These are phyloP conservation scores for Lepisosteus osseus DNA, from an alignment of 2,113 vertebrate species.

Conservation along the genomic window DNA sequence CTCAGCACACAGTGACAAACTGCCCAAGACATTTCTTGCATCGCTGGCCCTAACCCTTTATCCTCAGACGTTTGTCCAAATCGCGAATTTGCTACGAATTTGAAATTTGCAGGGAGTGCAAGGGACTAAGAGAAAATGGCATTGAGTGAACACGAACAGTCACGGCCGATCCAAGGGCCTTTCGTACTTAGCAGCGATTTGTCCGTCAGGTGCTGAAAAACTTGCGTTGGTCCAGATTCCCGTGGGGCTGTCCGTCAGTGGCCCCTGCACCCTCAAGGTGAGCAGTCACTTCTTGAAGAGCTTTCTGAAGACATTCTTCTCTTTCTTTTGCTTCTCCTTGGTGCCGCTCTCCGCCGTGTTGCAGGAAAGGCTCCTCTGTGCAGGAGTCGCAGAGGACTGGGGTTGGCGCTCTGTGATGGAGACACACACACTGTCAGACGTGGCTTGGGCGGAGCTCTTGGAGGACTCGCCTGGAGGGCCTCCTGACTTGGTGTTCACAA, in stretches of 20 bases:
- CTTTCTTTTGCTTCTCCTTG: constrained; percentile 37
- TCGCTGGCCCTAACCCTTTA: too few species aligned
- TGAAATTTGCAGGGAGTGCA: too few species aligned
- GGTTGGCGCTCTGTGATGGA: constrained; percentile 22
- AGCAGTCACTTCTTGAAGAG: constrained; percentile 52
- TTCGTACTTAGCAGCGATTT: too few species aligned
- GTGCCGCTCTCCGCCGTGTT: constrained; percentile 10
- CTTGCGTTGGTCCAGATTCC: too few species aligned
- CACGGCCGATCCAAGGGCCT: too few species aligned
- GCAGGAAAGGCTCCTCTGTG: constrained; percentile 7
- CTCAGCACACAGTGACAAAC: too few species aligned
- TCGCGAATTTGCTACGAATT: too few species aligned
- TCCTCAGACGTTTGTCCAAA: too few species aligned
- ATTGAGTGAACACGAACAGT: too few species aligned
- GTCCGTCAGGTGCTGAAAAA: too few species aligned
- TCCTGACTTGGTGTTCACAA: background rate
- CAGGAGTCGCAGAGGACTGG: background rate
- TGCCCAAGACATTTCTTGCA: too few species aligned
- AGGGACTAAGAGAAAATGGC: too few species aligned
- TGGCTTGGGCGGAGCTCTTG: background rate
- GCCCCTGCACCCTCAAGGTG: background rate
- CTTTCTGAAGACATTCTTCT: constrained; percentile 52
- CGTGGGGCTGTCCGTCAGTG: background rate
- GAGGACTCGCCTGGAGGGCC: background rate
- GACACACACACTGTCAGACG: background rate